Base-by-base conservation (phyloP, 2,888 invertebrate genomes). In the Empis livida region DNA sequence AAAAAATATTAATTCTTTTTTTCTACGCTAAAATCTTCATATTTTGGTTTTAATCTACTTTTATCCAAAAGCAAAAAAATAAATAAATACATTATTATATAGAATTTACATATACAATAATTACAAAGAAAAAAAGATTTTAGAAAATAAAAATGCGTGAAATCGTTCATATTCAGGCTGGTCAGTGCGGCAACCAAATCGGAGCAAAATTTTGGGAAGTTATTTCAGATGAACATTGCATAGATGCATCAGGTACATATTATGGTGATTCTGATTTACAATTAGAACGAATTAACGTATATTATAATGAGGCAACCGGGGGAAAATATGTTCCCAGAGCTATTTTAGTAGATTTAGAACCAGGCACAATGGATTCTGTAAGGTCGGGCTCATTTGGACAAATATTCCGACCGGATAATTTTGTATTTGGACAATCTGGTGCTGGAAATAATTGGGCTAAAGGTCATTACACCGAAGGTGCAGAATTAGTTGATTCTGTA, bases 171-270 rank as follows among this genome's bases (percentile, higher is more conserved):
- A 81, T 94, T 59, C 94, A 94, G 72, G 84, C 91, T 59, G 94
- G 93, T 58, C 92, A 92, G 71, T 93, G 92, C 73, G 94, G 93
- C 56, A 94, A 94, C 75, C 93, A 94, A 75, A 93, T 94, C 71
- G 93, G 93, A 62, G 89, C 92, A 60, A 93, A 92, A 81, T 90
- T 90, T 78, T 93, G 91, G 92, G 92, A 93, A 76, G 91, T 93
- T 58, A 93, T 94, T 74, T 92, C 92, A 49, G 91, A 92, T 66
- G 92, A 92, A 73, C 92, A 92, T 68, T 91, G 91, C 63, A 92
- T 92, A 65, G 89, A 91, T 77, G 88, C 89, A 59, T 88, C 88
- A 57, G 91, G 91, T 51, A 82, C 85, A 47, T 91, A 91, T 72
- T 83, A 87, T 59, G 92, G 91, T 48, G 92, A 92, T 71, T 88